Evolutionary conservation across 1,140 invertebrate genomes (phyloP), one percentile per base, ranked within the genome.

Genomic region (Rhizoglyphus robini): DNA sequence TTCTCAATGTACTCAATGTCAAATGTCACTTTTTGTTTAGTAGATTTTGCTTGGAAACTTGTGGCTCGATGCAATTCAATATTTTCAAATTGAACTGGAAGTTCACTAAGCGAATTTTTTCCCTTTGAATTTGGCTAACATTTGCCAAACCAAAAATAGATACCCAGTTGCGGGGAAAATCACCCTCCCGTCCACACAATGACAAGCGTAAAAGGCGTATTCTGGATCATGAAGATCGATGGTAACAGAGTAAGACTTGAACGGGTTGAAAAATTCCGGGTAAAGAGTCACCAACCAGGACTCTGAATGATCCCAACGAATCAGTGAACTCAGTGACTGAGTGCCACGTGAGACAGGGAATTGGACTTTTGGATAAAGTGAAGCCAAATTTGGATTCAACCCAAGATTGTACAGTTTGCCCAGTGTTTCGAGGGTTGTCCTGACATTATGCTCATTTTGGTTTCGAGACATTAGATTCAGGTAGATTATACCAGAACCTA

Each of bases 1-100:
- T 85, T 70, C 86, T 92, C 4, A 96, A 81, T 5, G n/a, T n/a
- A n/a, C n/a, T n/a, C n/a, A n/a, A n/a, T n/a, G n/a, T 90, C 77
- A 72, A 97, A 91, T 70, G 87, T 89, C 5, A 47, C 68, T n/a
- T n/a, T n/a, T n/a, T n/a, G n/a, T n/a, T n/a, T n/a, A 15, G 27
- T 8, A 76, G 75, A 77, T 63, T 74, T 71, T 51, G 75, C 70
- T n/a, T 75, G 75, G 25, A 82, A 67, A 65, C 82, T 78, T 4
- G 79, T 81, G 34, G 80, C 81, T 60, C 76, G 75, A 68, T 78
- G 79, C 47, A 82, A 78, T 46, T 73, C 73, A 57, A 81, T 73
- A 71, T 81, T 76, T 65, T 80, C 74, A 68, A 81, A 78, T 25
- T 73, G 67, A 23, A 82, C 77, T 11, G 78, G 74, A 61, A 78